phyloP scores from a whole-genome alignment of 2,888 invertebrate genomes.

The Abrostola tripartita region DNA sequence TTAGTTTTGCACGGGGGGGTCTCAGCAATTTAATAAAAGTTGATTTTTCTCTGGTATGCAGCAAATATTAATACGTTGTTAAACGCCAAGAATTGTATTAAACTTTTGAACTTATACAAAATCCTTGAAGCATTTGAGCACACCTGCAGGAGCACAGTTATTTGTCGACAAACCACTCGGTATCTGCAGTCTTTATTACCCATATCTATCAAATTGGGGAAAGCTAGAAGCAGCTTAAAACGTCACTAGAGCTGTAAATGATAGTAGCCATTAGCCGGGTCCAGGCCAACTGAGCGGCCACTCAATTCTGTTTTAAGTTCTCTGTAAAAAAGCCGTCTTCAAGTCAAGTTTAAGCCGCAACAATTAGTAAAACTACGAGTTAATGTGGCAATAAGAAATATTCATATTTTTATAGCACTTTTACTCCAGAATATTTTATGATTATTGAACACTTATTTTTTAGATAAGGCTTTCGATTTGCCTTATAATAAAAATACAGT shows the following conservation, averaged over 20 bases:
- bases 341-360: background rate
- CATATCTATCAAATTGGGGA: conserved; percentile 4
- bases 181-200: conserved; percentile 5
- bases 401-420: no score
- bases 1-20: no score
- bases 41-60: no score
- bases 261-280: conserved; percentile 3
- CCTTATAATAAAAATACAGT: no score
- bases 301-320: conserved; percentile 5
- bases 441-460: no score
- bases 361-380: background rate
- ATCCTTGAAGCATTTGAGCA: no score
- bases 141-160: background rate
- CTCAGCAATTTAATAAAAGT: no score
- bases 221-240: background rate
- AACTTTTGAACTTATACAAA: no score
- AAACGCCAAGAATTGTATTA: no score
- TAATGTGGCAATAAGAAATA: background rate
- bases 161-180: conserved; percentile 3
- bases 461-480: no score
- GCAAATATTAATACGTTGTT: no score
- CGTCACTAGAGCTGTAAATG: conserved; percentile 4
- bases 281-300: background rate
- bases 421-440: no score
- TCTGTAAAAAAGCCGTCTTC: background rate